Conservation (phyloP, 2,888 invertebrate species). For the Colletes collaris region DNA sequence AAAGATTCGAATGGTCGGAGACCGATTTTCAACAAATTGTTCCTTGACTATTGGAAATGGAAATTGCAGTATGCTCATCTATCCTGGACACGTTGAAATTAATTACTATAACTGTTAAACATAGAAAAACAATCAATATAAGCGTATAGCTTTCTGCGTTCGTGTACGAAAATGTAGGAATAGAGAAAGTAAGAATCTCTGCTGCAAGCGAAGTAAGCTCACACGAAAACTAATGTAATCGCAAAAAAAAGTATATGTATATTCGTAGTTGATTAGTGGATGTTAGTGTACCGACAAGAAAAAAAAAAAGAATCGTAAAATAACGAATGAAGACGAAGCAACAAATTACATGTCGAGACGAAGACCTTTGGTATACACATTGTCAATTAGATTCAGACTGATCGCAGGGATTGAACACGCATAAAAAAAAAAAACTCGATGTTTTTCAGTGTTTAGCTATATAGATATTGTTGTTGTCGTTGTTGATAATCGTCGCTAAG, state of each 20-base stretch:
- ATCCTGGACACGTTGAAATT: conserved; percentile 17
- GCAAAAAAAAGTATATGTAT: conserved; percentile 29
- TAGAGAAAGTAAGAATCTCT: conserved; percentile 24
- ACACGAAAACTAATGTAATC: conserved; percentile 32
- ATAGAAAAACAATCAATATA: conserved; percentile 32
- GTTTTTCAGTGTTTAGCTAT: conserved; percentile 74
- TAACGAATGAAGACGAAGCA: neutral
- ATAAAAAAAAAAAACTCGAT: conserved; percentile 70
- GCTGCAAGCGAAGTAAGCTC: conserved; percentile 27
- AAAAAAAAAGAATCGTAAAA: neutral
- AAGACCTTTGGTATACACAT: conserved; percentile 77
- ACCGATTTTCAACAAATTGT: conserved; percentile 12
- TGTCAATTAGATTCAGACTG: conserved; percentile 84
- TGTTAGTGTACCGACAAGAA: conserved; percentile 37
- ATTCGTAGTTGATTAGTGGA: conserved; percentile 51
- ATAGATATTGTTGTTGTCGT: conserved; percentile 70
- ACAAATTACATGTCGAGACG: conserved; percentile 49
- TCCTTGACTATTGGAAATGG: conserved; percentile 11
- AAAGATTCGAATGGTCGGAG: neutral
- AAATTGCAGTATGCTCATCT: conserved; percentile 7
- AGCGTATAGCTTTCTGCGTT: conserved; percentile 44
- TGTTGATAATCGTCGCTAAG: conserved; percentile 60
- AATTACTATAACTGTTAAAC: conserved; percentile 22
- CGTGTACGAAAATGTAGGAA: conserved; percentile 18
- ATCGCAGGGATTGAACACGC: conserved; percentile 81